A percentile compares a stretch with the other conserved stretches of the same genome.
Conservation (phyloP, 2,888 invertebrate genomes). For the Scelioninae gen. 2 region DNA sequence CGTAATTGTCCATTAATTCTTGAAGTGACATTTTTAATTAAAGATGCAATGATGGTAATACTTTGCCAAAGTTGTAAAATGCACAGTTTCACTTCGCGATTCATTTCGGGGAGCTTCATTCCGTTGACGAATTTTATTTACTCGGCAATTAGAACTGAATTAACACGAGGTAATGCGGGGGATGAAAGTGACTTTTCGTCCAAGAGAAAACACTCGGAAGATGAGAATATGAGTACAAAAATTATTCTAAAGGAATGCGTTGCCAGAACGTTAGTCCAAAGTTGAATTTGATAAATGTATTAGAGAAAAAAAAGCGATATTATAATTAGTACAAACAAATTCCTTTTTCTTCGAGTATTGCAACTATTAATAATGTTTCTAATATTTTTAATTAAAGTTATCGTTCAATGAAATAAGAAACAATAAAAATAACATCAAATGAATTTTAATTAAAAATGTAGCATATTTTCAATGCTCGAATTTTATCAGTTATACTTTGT, state of each 20-base stretch:
- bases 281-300: too few species aligned
- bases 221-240: constrained; percentile 13
- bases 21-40: background rate
- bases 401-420: too few species aligned
- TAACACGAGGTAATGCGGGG: constrained; percentile 1
- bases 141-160: constrained; percentile 22
- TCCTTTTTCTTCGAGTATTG: too few species aligned
- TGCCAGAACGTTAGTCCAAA: constrained; percentile 3
- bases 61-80: constrained; percentile 21
- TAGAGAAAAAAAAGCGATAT: too few species aligned
- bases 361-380: too few species aligned
- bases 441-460: too few species aligned
- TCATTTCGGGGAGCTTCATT: constrained; percentile 7
- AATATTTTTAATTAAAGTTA: too few species aligned
- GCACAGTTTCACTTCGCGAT: constrained; percentile 26
- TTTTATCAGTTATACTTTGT: too few species aligned
- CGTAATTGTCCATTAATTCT: background rate
- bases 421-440: too few species aligned
- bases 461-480: too few species aligned
- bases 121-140: constrained; percentile 13
- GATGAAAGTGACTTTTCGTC: constrained; percentile 19
- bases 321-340: too few species aligned
- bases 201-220: constrained; percentile 5
- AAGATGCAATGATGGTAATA: constrained; percentile 17
- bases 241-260: constrained; percentile 9